Conservation (phyloP, 2,888 invertebrate species). For the Thereva nobilitata region DNA sequence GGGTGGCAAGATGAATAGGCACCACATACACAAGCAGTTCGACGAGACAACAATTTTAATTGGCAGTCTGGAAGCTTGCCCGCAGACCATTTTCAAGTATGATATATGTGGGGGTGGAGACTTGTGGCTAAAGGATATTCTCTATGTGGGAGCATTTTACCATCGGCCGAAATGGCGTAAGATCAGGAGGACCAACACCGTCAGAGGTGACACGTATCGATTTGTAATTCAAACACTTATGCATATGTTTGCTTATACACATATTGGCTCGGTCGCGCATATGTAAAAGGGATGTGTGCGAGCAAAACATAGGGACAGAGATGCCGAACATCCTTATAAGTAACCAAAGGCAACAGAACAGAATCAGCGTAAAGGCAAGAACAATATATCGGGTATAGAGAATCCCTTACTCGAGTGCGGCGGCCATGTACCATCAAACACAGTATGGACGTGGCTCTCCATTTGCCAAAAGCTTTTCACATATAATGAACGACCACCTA, state of each 20-base stretch:
- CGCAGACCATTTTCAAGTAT: conserved; percentile 12
- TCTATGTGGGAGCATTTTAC: conserved; percentile 13
- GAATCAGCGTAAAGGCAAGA: conserved; percentile 11
- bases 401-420: conserved; percentile 18
- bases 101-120: conserved; percentile 33
- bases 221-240: conserved; percentile 34
- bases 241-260: conserved; percentile 9
- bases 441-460: conserved; percentile 39
- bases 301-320: background rate
- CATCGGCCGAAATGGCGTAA: conserved; percentile 14
- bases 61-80: conserved; percentile 23
- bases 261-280: background rate
- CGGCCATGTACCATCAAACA: conserved; percentile 35
- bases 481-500: conserved; percentile 35
- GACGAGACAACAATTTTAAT: conserved; percentile 34
- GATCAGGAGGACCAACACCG: conserved; percentile 24
- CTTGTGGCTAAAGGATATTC: conserved; percentile 14
- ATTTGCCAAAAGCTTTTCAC: conserved; percentile 34
- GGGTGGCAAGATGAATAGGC: background rate
- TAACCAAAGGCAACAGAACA: conserved; percentile 30
- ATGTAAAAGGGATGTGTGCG: conserved; percentile 15
- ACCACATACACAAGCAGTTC: background rate
- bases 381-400: conserved; percentile 13
- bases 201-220: conserved; percentile 33
- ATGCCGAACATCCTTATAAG: conserved; percentile 16